Evolutionary conservation across 2,113 vertebrate genomes (phyloP).

Genomic region (Salvelinus fontinalis): DNA sequence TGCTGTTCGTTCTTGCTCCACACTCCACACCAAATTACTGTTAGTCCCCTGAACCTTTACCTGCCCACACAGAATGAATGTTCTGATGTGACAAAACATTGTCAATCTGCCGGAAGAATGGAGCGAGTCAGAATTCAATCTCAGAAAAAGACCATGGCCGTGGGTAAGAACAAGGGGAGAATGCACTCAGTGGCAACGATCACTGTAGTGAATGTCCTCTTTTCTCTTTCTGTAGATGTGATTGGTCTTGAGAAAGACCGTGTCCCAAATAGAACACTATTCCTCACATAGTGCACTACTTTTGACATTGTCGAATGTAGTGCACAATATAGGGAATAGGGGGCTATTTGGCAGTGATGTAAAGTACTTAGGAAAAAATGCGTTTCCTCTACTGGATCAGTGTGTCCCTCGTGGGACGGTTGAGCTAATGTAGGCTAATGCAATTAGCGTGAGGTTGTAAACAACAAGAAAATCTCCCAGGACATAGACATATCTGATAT

Average conservation of each 20-base stretch:
- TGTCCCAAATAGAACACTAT: neutral
- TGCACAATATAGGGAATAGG: too few species aligned
- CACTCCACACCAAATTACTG: constrained; percentile 45
- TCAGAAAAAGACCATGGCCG: constrained; percentile 70
- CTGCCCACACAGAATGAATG: constrained; percentile 76
- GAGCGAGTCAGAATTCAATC: constrained; percentile 75
- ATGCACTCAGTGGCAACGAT: constrained; percentile 53
- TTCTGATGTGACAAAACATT: constrained; percentile 76
- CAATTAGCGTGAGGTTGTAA: too few species aligned
- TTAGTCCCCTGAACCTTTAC: constrained; percentile 72
- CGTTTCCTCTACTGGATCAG: too few species aligned
- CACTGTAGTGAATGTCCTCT: constrained; percentile 52
- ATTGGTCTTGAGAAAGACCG: constrained; percentile 54
- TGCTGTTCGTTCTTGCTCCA: too few species aligned
- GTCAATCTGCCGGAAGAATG: constrained; percentile 76
- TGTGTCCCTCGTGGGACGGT: too few species aligned
- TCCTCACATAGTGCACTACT: too few species aligned
- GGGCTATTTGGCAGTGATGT: too few species aligned
- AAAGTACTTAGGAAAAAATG: too few species aligned
- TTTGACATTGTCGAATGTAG: too few species aligned
- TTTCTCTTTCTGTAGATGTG: constrained; percentile 57
- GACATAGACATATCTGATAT: too few species aligned
- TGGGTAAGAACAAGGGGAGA: constrained; percentile 4
- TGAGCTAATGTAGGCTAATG: too few species aligned
- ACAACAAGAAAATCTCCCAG: too few species aligned